These are phyloP conservation scores for Smutsia gigantea DNA, from an alignment of 2,797 vertebrate species.

Conservation along the genomic window DNA sequence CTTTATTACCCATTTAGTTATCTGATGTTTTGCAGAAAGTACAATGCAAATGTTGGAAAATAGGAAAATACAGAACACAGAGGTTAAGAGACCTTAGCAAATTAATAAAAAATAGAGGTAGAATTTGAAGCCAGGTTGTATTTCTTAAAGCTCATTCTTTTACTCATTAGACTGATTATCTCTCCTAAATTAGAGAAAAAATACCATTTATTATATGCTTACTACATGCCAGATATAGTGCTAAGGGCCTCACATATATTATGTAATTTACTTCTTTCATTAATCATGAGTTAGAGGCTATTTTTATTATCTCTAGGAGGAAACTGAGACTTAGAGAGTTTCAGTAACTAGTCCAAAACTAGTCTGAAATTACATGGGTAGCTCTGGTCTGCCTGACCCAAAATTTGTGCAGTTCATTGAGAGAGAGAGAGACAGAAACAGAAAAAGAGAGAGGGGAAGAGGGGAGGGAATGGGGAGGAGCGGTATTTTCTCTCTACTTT, in stretches of 20 bases:
- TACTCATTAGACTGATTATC: neutral
- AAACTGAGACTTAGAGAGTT: neutral
- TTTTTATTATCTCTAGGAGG: neutral
- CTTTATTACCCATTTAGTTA: slow-evolving; percentile 1
- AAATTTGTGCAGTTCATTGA: neutral
- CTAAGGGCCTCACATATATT: neutral
- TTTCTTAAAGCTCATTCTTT: neutral
- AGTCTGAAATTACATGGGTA: neutral
- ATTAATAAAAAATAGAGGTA: neutral
- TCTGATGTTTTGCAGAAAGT: neutral
- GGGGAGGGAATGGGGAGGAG: neutral
- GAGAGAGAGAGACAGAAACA: neutral
- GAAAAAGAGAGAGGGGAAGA: neutral
- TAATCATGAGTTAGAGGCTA: neutral
- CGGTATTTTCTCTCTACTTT: neutral
- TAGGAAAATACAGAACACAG: neutral
- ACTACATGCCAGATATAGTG: neutral
- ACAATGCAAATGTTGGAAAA: neutral
- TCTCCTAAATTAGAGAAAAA: neutral
- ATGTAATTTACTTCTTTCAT: neutral
- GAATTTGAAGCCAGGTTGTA: neutral
- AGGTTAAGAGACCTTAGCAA: neutral
- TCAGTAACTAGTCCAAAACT: neutral
- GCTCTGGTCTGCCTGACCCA: neutral
- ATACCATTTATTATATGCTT: neutral